phyloP scores from a whole-genome alignment of 2,797 vertebrate species.

The Tolypeutes matacus region DNA sequence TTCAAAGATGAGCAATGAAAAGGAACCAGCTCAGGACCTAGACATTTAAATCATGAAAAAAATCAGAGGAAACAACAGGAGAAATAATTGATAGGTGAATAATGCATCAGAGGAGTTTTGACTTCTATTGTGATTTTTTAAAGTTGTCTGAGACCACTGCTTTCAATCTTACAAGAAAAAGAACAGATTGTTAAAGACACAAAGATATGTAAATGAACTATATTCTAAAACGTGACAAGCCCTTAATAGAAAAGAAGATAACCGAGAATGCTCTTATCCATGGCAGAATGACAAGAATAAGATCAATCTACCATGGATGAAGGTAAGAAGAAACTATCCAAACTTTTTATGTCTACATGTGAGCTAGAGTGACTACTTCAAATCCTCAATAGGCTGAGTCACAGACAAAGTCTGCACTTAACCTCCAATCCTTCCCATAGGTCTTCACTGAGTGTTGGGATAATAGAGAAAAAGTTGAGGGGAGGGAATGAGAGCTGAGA shows the following conservation, averaged over 20 bases:
- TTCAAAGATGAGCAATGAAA: background rate
- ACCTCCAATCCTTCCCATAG: rapidly evolving
- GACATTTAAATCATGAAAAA: background rate
- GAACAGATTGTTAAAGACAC: background rate
- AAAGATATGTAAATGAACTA: too few species aligned
- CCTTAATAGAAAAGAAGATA: rapidly evolving
- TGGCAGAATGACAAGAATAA: too few species aligned
- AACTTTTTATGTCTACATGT: rapidly evolving
- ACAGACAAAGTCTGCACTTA: too few species aligned
- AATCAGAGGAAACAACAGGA: background rate
- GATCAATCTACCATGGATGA: too few species aligned
- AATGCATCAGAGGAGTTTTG: background rate
- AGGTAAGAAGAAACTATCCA: too few species aligned
- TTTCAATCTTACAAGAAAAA: background rate
- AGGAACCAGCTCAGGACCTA: too few species aligned
- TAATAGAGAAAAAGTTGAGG: too few species aligned
- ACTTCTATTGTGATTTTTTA: background rate
- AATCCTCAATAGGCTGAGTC: background rate
- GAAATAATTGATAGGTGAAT: too few species aligned
- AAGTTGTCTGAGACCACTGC: background rate
- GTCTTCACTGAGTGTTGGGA: background rate
- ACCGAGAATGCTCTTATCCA: too few species aligned
- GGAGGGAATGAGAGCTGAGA: background rate
- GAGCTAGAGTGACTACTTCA: too few species aligned
- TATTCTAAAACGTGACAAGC: background rate